Percentiles rank a stretch among this genome's conserved stretches.
Evolutionary conservation across 2,797 vertebrate species (phyloP).

Genomic region (Sardinella longiceps): DNA sequence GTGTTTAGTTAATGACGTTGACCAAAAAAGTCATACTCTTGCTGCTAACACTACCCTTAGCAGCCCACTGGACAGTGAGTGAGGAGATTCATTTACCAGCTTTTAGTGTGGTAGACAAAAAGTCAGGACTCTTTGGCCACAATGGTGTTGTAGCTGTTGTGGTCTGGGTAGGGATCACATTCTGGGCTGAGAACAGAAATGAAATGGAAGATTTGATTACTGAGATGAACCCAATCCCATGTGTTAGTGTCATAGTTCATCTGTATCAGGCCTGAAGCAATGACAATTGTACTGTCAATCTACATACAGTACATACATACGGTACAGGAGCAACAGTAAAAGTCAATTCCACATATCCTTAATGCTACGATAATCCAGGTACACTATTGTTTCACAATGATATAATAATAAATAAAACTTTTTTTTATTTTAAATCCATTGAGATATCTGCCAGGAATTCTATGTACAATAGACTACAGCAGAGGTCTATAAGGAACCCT

Average conservation of each 20-base stretch:
- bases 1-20: background rate
- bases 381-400: background rate
- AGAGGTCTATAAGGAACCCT: background rate
- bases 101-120: constrained; percentile 37
- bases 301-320: too few species aligned
- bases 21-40: background rate
- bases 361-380: background rate
- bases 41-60: background rate
- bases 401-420: background rate
- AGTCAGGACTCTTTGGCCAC: background rate
- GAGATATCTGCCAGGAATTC: background rate
- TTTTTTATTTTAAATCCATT: background rate
- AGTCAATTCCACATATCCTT: background rate
- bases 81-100: constrained; percentile 47
- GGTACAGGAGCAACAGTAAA: background rate
- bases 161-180: constrained; percentile 64
- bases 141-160: constrained; percentile 55
- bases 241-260: background rate
- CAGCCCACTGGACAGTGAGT: background rate
- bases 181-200: constrained; percentile 64
- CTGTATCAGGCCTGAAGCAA: background rate
- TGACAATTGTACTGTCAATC: background rate
- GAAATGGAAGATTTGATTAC: too few species aligned
- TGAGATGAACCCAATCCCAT: background rate
- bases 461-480: background rate